These are phyloP conservation scores for Varroa destructor DNA, from an alignment of 1,140 invertebrate species.

Conservation along the genomic window DNA sequence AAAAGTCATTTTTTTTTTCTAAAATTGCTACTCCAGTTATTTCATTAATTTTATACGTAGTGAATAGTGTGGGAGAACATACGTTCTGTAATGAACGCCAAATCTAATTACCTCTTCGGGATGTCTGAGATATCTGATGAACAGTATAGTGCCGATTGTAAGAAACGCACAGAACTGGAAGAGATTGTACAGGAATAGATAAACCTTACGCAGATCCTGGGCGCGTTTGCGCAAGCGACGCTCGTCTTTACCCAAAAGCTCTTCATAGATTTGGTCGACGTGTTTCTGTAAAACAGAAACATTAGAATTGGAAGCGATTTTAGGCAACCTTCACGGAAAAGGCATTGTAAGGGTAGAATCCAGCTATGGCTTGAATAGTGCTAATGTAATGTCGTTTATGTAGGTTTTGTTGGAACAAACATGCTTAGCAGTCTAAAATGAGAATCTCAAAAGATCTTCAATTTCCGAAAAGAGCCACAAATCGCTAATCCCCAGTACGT, in stretches of 20 bases:
- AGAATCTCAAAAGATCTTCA: too few species aligned
- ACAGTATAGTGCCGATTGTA: slow-evolving; percentile 61
- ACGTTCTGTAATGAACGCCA: neutral
- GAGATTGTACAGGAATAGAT: slow-evolving; percentile 75
- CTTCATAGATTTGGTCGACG: slow-evolving; percentile 4
- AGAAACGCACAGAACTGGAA: slow-evolving; percentile 75
- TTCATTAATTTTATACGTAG: too few species aligned
- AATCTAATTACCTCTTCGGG: slow-evolving; percentile 48
- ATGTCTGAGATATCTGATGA: slow-evolving; percentile 56
- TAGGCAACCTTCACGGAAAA: neutral
- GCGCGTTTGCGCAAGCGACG: slow-evolving; percentile 38
- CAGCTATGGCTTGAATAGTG: too few species aligned
- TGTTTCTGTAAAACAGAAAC: slow-evolving; percentile 34
- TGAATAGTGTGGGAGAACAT: too few species aligned
- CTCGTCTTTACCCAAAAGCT: slow-evolving; percentile 19
- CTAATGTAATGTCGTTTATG: too few species aligned
- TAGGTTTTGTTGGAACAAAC: too few species aligned
- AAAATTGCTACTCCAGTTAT: too few species aligned
- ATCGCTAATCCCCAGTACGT: too few species aligned
- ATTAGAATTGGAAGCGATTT: slow-evolving; percentile 12
- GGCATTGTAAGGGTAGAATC: too few species aligned
- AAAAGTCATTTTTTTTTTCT: too few species aligned
- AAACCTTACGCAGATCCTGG: slow-evolving; percentile 64
- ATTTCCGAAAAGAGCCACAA: too few species aligned
- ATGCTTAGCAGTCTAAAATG: too few species aligned